These are phyloP conservation scores for Montifringilla adamsi DNA, from an alignment of 2,113 vertebrate species.

Conservation along the genomic window DNA sequence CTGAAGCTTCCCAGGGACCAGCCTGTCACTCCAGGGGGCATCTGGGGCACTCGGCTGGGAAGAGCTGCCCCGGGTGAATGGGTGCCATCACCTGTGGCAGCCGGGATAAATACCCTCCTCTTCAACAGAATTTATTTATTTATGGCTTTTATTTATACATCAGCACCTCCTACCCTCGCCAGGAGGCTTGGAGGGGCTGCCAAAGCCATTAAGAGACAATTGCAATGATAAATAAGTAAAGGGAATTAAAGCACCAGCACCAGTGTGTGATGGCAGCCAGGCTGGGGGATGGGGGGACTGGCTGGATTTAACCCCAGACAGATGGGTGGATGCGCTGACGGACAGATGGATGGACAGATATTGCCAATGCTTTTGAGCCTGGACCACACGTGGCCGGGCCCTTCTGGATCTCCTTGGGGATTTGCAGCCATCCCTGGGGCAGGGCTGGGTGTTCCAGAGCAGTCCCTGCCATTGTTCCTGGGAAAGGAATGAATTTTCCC, in stretches of 20 bases:
- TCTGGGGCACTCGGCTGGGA: background rate
- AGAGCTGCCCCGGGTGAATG: fast-evolving
- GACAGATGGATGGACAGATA: background rate
- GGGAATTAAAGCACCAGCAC: background rate
- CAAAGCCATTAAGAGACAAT: slow-evolving; percentile 55
- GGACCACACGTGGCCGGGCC: fast-evolving
- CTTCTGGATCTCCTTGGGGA: background rate
- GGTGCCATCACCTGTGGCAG: background rate
- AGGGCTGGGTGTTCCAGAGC: background rate
- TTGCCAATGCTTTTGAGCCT: background rate
- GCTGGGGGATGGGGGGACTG: background rate
- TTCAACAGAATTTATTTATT: background rate
- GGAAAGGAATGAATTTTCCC: too few species aligned
- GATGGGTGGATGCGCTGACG: background rate
- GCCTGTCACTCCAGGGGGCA: background rate
- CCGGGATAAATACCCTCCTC: background rate
- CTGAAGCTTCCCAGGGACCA: background rate
- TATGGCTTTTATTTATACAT: background rate
- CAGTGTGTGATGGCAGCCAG: background rate
- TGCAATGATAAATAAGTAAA: slow-evolving; percentile 36
- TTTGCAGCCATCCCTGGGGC: background rate
- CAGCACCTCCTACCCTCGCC: background rate
- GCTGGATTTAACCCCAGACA: background rate
- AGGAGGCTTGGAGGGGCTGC: background rate
- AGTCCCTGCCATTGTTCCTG: background rate